Evolutionary conservation across 2,113 vertebrate species (phyloP).

Genomic region (Leptocoma aspasia): DNA sequence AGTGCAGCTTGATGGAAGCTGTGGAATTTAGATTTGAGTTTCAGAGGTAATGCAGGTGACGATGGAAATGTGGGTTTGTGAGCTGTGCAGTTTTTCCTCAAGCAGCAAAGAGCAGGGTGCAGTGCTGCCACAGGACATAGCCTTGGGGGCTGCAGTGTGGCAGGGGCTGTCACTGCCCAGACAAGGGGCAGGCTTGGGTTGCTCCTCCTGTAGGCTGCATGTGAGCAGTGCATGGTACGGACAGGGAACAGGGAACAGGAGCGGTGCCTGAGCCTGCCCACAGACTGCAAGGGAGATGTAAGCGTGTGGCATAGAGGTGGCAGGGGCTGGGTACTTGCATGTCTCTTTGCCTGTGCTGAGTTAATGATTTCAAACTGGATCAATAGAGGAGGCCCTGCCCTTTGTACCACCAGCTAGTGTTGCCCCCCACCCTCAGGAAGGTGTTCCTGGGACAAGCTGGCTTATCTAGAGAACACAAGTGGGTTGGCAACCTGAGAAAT

Average conservation of each 20-base stretch:
- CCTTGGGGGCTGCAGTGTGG: background rate
- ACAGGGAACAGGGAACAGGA: background rate
- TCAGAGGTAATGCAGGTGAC: background rate
- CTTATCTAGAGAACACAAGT: background rate
- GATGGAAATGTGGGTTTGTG: background rate
- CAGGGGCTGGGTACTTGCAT: background rate
- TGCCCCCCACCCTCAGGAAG: background rate
- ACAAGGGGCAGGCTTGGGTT: background rate
- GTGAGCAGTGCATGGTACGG: background rate
- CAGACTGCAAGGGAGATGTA: background rate
- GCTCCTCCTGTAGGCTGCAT: fast-evolving
- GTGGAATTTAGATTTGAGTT: background rate
- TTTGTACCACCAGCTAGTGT: background rate
- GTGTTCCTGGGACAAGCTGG: background rate
- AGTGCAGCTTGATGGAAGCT: background rate
- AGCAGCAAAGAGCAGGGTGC: background rate
- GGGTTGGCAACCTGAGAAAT: background rate
- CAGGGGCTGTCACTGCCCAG: background rate
- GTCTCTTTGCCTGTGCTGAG: background rate
- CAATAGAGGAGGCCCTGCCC: background rate
- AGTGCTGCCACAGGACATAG: fast-evolving
- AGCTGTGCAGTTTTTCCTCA: background rate
- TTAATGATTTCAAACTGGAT: background rate
- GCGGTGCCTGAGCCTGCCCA: background rate
- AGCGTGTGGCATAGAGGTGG: fast-evolving